Base-by-base conservation (phyloP, 2,888 invertebrate genomes). In the Lingula anatina region DNA sequence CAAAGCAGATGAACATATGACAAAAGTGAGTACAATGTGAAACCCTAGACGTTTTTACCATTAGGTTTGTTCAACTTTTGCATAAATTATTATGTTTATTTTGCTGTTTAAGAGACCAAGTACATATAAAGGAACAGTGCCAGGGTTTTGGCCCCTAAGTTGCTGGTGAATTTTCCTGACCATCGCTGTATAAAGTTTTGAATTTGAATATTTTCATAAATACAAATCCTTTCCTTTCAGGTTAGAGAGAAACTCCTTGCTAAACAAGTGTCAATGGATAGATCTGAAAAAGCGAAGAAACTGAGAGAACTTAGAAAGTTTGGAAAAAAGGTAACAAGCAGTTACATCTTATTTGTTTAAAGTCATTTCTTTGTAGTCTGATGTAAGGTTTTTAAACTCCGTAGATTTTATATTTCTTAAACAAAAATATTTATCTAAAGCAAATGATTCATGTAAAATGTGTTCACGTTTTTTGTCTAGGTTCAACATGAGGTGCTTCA, bases 1-100 rank as follows among this genome's bases (percentile, higher is more conserved):
- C 0, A 99, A 99, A 77, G 83, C 90, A 15, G 99, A 99, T 78
- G 85, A 84, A 28, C 99, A 99, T 68, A 99, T 99, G 99, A 92
- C 94, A 68, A 95, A 93, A 78, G 83, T 83, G 56, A 54, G 62
- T 27, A 7, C 31, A 1, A 12, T 24, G n/a, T 35, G 42, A 18
- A 27, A 7, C 53, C 55, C 45, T 44, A 18, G 9, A 3, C 23
- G 3, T n/a, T 5, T 26, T 44, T 5, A 44, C 12, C 5, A 35
- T 9, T 18, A 35, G 7, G 5, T 12, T 12, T 44, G 5, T 18
- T 31, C 35, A 12, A 20, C 5, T 35, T 35, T 36, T n/a, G 5
- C 5, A 28, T 18, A 7, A 21, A 25, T 43, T 25, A 9, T 9
- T 43, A 18, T 9, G 24, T 9, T 46, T n/a, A 46, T 45, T 31